A percentile compares a stretch with the other conserved stretches of the same genome.
Conservation (phyloP, 64 coral and sea anemone genomes). For the Porites australiensis region DNA sequence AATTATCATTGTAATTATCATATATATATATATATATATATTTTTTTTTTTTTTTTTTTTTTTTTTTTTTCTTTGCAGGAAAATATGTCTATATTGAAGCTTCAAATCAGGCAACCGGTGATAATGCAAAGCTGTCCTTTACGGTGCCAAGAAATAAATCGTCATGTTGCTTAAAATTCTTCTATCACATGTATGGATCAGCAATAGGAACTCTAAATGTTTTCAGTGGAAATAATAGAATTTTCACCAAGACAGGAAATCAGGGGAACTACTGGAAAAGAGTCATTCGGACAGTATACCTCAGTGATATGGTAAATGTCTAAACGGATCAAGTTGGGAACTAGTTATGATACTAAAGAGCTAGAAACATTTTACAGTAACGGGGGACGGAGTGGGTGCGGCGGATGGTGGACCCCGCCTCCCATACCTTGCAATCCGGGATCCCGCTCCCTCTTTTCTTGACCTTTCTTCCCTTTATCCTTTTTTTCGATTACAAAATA, state of each 20-base stretch:
- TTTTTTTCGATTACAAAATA: too few relatives aligned
- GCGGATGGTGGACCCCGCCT: too few relatives aligned
- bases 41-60: too few relatives aligned
- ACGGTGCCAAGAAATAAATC: neutral
- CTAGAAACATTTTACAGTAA: too few relatives aligned
- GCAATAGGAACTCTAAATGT: conserved; percentile 30
- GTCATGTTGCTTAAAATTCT: conserved; percentile 14
- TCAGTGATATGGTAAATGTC: neutral
- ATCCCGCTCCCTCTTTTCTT: too few relatives aligned
- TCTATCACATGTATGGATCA: conserved; percentile 48
- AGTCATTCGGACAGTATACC: neutral
- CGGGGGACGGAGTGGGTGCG: too few relatives aligned
- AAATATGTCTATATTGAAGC: conserved; percentile 36
- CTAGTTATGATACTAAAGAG: too few relatives aligned
- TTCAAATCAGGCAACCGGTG: neutral
- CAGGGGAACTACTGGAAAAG: conserved; percentile 34
- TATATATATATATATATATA: too few relatives aligned
- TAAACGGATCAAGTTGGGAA: neutral
- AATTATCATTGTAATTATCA: neutral
- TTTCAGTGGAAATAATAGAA: conserved; percentile 10
- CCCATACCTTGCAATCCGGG: too few relatives aligned
- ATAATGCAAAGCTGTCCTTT: conserved; percentile 30
- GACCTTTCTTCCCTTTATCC: too few relatives aligned
- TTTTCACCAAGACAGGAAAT: conserved; percentile 30
- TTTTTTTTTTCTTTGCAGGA: neutral